These are phyloP conservation scores for Alligator mississippiensis DNA, from an alignment of 2,113 vertebrate genomes.

Conservation along the genomic window DNA sequence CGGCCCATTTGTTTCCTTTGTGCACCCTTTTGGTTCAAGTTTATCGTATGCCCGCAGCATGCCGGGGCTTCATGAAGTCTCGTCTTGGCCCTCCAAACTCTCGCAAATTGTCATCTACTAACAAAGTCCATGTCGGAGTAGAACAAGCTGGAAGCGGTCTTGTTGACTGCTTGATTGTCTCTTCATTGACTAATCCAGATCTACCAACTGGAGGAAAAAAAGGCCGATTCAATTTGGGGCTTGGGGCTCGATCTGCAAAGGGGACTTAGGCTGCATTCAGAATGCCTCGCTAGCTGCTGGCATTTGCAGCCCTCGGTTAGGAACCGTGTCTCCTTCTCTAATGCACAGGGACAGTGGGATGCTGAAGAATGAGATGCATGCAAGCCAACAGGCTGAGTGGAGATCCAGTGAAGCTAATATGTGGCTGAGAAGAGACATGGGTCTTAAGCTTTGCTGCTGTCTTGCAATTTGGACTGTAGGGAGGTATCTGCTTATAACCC, in stretches of 20 bases:
- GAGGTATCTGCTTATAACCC: too few relatives aligned
- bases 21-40: accelerated
- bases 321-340: too few relatives aligned
- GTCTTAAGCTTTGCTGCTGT: too few relatives aligned
- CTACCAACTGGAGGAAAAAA: background rate
- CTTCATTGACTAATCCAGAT: background rate
- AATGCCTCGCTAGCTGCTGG: too few relatives aligned
- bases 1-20: background rate
- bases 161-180: background rate
- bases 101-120: background rate
- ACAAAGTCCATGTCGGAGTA: background rate
- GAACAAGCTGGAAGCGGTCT: background rate
- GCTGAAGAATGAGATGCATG: too few relatives aligned
- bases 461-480: too few relatives aligned
- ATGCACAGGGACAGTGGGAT: too few relatives aligned
- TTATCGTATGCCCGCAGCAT: background rate
- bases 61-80: background rate
- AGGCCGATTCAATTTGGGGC: background rate
- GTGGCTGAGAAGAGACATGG: too few relatives aligned
- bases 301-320: too few relatives aligned
- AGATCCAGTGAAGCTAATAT: too few relatives aligned
- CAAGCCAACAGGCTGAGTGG: too few relatives aligned
- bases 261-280: too few relatives aligned
- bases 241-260: background rate
- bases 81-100: background rate